Base-by-base conservation (phyloP, 2,888 invertebrate species). In the Ophonus ardosiacus region DNA sequence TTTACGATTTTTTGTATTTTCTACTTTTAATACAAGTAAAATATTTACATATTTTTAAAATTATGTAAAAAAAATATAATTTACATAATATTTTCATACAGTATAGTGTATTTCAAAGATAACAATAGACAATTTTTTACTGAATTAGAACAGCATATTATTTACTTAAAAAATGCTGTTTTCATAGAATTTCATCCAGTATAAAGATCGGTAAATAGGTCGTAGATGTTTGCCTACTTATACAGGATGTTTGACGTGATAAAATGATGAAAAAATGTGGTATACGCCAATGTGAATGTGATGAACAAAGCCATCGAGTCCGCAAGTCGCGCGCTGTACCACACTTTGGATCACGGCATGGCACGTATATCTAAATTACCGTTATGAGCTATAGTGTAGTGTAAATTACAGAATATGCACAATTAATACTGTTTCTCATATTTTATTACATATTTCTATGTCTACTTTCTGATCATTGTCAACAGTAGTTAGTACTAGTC, bases 351-450 rank as follows among this genome's bases (percentile, higher is more conserved):
- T n/a, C 59, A 79, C 59, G 24, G n/a, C 38, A 80, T 63, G 40
- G n/a, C 38, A 80, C 80, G 40, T 63, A 80, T 59, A 80, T 80
- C 61, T 80, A 80, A 61, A 80, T 80, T 80, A 80, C 80, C 80
- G 80, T 80, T 80, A 80, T 61, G 21, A 80, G 13, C 40, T 61
- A 78, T 78, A 40, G 63, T 51, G 18, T 61, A 68, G 56, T 57
- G 78, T 57, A 78, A 78, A 78, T 78, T 78, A 78, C 78, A 78
- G 40, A 78, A 78, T 78, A 74, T 74, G 40, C 71, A 74, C 71
- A 74, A 74, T 74, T 74, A 74, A 43, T 74, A 74, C 71, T 74
- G 71, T 74, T 74, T 74, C 40, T 74, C 40, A 74, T 74, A 74
- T 74, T 74, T 74, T 74, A 74, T 74, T 74, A 43, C 15, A 74